Evolutionary conservation across 2,888 invertebrate species (phyloP).

Genomic region (Bugula neritina): DNA sequence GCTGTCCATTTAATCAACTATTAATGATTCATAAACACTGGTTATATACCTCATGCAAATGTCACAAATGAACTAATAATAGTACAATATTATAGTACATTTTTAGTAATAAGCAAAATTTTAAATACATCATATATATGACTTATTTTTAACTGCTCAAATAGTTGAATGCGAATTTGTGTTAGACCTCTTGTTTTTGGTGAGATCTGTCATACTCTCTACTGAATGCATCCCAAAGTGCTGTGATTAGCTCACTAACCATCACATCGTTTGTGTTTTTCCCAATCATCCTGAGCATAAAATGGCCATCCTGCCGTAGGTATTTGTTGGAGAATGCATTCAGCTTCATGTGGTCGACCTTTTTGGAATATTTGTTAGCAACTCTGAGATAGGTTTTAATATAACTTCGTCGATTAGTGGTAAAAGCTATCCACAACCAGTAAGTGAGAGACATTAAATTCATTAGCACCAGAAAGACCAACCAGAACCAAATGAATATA

Average conservation of each 20-base stretch:
- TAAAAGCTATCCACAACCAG: conserved; percentile 25
- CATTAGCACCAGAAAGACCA: conserved; percentile 28
- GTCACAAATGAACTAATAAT: no score
- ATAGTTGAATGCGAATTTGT: no score
- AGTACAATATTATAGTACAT: no score
- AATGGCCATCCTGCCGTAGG: conserved; percentile 30
- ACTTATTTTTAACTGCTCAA: no score
- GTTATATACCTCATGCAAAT: no score
- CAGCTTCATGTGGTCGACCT: conserved; percentile 4
- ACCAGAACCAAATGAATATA: conserved; percentile 32
- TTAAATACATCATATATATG: no score
- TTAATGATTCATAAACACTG: no score
- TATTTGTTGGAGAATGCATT: conserved; percentile 20
- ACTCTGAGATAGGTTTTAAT: conserved; percentile 14
- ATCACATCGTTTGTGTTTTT: conserved; percentile 30
- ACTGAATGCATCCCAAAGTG: conserved; percentile 29
- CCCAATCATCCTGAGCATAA: conserved; percentile 30
- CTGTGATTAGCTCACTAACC: conserved; percentile 28
- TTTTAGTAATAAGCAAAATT: no score
- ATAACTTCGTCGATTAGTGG: conserved; percentile 9
- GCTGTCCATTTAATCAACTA: no score
- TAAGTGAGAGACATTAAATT: conserved; percentile 21
- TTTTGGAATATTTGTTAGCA: neutral
- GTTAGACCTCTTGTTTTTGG: neutral
- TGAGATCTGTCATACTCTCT: neutral